Evolutionary conservation across 2,113 vertebrate genomes (phyloP).

Genomic region (Pterocles orientalis): DNA sequence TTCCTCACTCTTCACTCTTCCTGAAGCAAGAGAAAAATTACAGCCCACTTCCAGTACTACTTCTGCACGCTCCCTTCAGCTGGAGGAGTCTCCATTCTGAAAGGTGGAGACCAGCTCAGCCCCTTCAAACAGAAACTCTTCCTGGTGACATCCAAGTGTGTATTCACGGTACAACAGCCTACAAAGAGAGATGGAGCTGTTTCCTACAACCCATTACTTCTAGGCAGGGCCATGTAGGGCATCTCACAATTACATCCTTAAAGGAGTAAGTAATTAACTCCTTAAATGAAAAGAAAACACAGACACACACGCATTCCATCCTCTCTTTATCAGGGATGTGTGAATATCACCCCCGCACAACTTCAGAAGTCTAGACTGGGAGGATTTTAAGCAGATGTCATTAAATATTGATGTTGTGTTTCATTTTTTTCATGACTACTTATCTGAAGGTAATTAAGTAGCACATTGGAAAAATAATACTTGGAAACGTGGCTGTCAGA

Average conservation of each 20-base stretch:
- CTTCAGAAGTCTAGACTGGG: not conserved
- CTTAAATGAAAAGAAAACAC: constrained; percentile 18
- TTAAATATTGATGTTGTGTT: constrained; percentile 19
- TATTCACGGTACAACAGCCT: fast-evolving
- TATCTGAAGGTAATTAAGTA: constrained; percentile 42
- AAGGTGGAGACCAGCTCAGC: not conserved
- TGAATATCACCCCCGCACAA: not conserved
- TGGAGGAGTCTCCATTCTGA: not conserved
- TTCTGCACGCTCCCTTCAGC: not conserved
- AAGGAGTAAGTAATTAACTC: not conserved
- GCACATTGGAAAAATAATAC: not conserved
- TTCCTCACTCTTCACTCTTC: not conserved
- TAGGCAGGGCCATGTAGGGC: not conserved
- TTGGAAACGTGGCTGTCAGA: not conserved
- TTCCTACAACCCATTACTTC: not conserved
- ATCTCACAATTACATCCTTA: not conserved
- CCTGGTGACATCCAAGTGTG: not conserved
- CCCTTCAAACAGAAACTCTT: not conserved
- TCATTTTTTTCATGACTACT: not conserved
- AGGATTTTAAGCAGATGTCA: not conserved
- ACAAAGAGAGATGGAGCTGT: not conserved
- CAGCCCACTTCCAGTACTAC: not conserved
- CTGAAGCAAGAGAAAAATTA: not conserved
- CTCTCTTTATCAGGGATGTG: not conserved
- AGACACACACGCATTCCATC: not conserved